A percentile compares a stretch with the other conserved stretches of the same genome.
These are phyloP conservation scores for Pardalotus punctatus DNA, from an alignment of 2,113 vertebrate species.

Conservation along the genomic window DNA sequence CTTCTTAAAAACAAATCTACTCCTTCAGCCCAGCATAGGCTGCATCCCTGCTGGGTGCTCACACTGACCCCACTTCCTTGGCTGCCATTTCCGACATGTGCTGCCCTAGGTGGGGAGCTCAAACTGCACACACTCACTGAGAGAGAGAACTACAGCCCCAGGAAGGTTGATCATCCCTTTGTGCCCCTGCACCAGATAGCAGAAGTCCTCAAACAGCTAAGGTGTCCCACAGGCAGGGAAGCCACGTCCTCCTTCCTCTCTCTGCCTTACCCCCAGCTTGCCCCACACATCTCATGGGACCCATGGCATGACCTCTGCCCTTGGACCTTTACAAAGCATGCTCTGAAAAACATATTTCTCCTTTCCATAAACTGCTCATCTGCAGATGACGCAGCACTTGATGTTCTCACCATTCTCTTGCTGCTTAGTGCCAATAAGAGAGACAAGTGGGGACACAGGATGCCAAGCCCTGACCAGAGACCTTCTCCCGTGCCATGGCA, in stretches of 20 bases:
- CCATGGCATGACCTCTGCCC: fast-evolving
- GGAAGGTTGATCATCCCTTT: background rate
- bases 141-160: background rate
- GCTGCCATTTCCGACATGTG: fast-evolving
- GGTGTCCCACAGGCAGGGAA: background rate
- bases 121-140: fast-evolving
- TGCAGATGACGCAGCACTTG: background rate
- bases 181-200: background rate
- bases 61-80: fast-evolving
- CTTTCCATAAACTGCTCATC: background rate
- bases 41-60: background rate
- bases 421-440: background rate
- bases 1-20: background rate
- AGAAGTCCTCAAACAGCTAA: background rate
- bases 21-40: background rate
- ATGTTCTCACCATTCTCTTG: background rate
- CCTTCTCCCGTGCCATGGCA: background rate
- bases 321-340: background rate
- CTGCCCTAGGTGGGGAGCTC: background rate
- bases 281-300: fast-evolving
- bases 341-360: background rate
- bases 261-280: background rate
- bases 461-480: background rate
- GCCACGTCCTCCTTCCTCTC: fast-evolving
- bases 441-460: fast-evolving